Conservation (phyloP, 2,888 invertebrate species). For the Noctua fimbriata region DNA sequence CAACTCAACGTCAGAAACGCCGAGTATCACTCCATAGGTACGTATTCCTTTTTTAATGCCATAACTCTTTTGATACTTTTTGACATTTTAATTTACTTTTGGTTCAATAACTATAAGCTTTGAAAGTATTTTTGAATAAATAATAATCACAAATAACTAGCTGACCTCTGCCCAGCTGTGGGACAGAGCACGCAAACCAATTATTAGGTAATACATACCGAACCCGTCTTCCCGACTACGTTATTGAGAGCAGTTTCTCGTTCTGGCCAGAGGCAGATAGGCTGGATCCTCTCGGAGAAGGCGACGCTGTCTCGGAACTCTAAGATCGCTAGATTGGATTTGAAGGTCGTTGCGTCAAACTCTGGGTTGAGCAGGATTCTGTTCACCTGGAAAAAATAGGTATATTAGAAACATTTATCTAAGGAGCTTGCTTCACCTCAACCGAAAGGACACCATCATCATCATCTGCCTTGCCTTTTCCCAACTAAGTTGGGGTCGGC, state of each 20-base stretch:
- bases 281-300: constrained; percentile 88
- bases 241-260: constrained; percentile 75
- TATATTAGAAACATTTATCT: not conserved
- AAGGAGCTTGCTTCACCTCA: not conserved
- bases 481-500: no score
- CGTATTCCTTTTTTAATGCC: no score
- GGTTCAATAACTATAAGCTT: no score
- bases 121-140: not conserved
- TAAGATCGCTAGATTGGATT: constrained; percentile 89
- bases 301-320: constrained; percentile 83
- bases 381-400: constrained; percentile 56
- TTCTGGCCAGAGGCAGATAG: constrained; percentile 91
- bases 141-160: not conserved
- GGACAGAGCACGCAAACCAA: no score
- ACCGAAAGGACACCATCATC: no score
- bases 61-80: no score
- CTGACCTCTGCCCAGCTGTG: no score
- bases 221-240: constrained; percentile 84
- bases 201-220: constrained; percentile 73
- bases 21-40: no score
- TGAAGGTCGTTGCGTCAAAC: constrained; percentile 88
- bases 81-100: no score
- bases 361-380: constrained; percentile 87
- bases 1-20: no score
- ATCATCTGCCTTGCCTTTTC: no score